phyloP scores from a whole-genome alignment of 2,888 invertebrate species.

The Ceriagrion tenellum region DNA sequence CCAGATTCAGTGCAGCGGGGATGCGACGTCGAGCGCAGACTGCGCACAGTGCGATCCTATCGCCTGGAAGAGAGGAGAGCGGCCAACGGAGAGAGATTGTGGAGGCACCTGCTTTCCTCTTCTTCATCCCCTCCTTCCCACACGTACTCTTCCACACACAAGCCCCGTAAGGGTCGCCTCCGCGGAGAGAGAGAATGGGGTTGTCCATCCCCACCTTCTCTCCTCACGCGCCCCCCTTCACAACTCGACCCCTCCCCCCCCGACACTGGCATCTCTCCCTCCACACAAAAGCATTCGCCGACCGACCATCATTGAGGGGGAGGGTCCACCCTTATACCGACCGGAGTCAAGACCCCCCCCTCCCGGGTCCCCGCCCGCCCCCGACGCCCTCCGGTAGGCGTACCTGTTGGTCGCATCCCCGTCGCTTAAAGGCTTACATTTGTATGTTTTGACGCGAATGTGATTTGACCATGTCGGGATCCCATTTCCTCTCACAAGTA shows the following conservation, averaged over 20 bases:
- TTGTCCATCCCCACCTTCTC: slow-evolving; percentile 9
- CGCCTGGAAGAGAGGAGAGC: slow-evolving; percentile 46
- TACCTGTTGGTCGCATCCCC: slow-evolving; percentile 10
- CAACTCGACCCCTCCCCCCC: not conserved
- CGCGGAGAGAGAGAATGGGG: not conserved
- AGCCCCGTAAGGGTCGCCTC: slow-evolving; percentile 35
- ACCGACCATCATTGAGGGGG: not conserved
- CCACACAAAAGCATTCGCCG: not conserved
- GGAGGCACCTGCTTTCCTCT: slow-evolving; percentile 38
- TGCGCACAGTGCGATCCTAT: slow-evolving; percentile 57
- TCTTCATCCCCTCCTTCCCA: not conserved
- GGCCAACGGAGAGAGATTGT: not conserved
- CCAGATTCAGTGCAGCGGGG: not conserved
- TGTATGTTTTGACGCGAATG: not conserved
- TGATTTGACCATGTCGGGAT: too few species aligned
- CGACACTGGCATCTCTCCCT: not conserved
- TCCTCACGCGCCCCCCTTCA: not conserved
- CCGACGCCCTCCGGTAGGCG: not conserved
- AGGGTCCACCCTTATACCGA: not conserved
- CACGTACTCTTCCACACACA: not conserved
- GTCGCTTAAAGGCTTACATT: not conserved
- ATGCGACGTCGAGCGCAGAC: not conserved
- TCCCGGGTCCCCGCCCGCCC: too few species aligned
- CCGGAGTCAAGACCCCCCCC: not conserved
- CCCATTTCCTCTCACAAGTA: too few species aligned